Percentiles rank a stretch among this genome's conserved stretches.
Conservation (phyloP, 2,888 invertebrate species). For the Alloplasta piceator region DNA sequence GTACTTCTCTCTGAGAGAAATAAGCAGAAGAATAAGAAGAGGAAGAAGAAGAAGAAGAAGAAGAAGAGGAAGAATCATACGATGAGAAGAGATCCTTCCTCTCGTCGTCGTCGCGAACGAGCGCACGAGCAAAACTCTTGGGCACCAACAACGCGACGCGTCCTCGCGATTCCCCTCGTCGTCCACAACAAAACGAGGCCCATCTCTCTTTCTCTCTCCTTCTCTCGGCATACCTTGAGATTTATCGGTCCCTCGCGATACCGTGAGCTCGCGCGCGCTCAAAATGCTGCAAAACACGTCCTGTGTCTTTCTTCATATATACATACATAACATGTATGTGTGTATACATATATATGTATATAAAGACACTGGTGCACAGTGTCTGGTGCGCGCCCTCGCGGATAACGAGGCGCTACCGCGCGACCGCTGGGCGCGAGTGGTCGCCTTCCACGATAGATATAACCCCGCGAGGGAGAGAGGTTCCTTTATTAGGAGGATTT, state of each 20-base stretch:
- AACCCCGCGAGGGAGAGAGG: conserved; percentile 65
- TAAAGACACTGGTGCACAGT: neutral
- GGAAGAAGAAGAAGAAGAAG: conserved; percentile 54
- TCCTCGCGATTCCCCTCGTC: conserved; percentile 58
- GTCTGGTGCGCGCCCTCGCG: conserved; percentile 68
- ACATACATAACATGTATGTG: conserved; percentile 19
- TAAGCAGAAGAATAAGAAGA: conserved; percentile 39
- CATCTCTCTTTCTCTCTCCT: conserved; percentile 48
- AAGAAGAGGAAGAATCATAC: conserved; percentile 24
- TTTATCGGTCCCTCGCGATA: conserved; percentile 82
- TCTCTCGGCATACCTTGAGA: conserved; percentile 71
- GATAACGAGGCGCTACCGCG: conserved; percentile 82
- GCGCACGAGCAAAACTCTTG: conserved; percentile 62
- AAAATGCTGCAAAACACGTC: conserved; percentile 81
- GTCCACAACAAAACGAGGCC: neutral
- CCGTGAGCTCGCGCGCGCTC: conserved; percentile 78
- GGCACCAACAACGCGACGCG: conserved; percentile 47
- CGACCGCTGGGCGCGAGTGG: conserved; percentile 73
- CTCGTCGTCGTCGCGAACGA: conserved; percentile 58
- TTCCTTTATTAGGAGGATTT: conserved; percentile 81
- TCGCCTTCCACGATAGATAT: conserved; percentile 75
- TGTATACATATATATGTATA: conserved; percentile 11
- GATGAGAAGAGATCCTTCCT: conserved; percentile 42
- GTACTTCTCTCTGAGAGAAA: conserved; percentile 24
- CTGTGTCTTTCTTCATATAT: conserved; percentile 53